phyloP scores from a whole-genome alignment of 2,797 vertebrate species.

The Crocidura indochinensis region DNA sequence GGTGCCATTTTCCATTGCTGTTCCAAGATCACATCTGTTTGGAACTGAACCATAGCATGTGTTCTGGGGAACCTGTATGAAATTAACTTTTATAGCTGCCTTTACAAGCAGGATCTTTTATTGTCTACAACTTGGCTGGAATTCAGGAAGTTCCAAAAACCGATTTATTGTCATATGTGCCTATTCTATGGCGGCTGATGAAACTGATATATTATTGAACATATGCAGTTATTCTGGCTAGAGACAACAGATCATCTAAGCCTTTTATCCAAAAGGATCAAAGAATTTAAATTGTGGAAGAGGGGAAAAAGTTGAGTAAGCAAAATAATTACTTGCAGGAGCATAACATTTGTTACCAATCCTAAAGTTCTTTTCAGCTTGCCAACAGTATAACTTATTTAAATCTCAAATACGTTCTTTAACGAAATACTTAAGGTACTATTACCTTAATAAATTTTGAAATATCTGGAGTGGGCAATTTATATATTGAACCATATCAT shows the following conservation, averaged over 20 bases:
- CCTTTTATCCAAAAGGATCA: conserved; percentile 86
- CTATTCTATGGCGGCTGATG: conserved; percentile 83
- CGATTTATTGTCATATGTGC: conserved; percentile 85
- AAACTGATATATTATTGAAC: conserved; percentile 87
- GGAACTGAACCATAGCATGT: conserved; percentile 84
- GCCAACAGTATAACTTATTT: conserved; percentile 67
- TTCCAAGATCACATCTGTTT: conserved; percentile 85
- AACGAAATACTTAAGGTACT: conserved; percentile 68
- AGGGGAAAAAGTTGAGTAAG: conserved; percentile 72
- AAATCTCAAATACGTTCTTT: conserved; percentile 68
- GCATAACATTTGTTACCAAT: conserved; percentile 88
- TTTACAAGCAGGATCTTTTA: conserved; percentile 87
- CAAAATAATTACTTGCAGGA: conserved; percentile 88
- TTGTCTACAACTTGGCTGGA: conserved; percentile 86
- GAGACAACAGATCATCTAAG: conserved; percentile 86
- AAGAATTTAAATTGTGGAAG: conserved; percentile 76
- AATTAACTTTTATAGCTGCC: conserved; percentile 88
- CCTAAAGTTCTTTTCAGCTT: conserved; percentile 74
- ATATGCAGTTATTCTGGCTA: conserved; percentile 85
- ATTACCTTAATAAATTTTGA: conserved; percentile 57
- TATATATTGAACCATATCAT: conserved; percentile 53
- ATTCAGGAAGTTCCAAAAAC: conserved; percentile 86
- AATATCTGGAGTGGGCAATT: conserved; percentile 64
- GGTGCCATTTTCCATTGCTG: conserved; percentile 77
- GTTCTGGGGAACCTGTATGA: conserved; percentile 85